Base-by-base conservation (phyloP, 1,140 invertebrate species). In the Rhagoletis pomonella region DNA sequence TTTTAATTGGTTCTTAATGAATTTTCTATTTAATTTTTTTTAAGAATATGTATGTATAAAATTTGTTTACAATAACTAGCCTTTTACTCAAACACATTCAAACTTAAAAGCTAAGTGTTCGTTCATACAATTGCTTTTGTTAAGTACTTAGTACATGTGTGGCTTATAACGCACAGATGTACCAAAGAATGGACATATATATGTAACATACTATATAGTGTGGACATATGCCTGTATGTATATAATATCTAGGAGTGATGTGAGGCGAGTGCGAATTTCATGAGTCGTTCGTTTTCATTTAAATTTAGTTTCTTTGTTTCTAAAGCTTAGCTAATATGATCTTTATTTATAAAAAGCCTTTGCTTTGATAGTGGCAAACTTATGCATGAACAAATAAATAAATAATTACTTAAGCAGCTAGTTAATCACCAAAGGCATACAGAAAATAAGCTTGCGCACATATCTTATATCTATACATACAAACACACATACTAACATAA, bases 1-100 rank as follows among this genome's bases (percentile, higher is more conserved):
- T 73, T 73, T 73, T 73, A 47, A 73, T 73, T 73, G 42, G 17
- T 73, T 73, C 44, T 39, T 73, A 73, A 47, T 73, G 39, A 67
- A 67, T 67, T 67, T 67, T 39, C 29, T 67, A 29, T 67, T 67
- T 67, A 67, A 29, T 29, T 29, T 29, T 29, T 29, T 67, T 14
- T 42, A 39, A 12, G 29, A 29, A 29, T 29, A 29, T 29, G 29
- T 67, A 42, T 10, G 4, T 67, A 67, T 67, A 29, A 67, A 67
- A 67, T 42, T 67, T 67, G 12, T 67, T 14, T 7, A 42, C 29
- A 14, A 29, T 29, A 29, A 42, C 39, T 39, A 67, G 7, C 12
- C 29, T 29, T 29, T 29, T 29, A 29, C 29, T 29, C 29, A 29
- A 29, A 42, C 19, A 67, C 39, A 39, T 42, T 12, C 19, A 12